phyloP scores from a whole-genome alignment of 1,140 invertebrate species.

The Aporrectodea caliginosa region DNA sequence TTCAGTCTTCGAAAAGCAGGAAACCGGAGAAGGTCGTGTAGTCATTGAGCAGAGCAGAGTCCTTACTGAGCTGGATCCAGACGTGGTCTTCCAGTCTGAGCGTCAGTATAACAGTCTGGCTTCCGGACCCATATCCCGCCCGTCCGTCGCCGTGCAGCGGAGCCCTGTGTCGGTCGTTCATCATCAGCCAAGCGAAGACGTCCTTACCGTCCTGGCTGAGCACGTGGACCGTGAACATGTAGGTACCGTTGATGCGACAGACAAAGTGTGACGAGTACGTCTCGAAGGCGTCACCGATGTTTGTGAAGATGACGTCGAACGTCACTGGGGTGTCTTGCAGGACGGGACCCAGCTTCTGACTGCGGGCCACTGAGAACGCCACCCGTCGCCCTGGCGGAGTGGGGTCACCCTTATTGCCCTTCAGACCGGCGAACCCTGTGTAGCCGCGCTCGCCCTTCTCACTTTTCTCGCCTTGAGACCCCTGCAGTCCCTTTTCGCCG shows the following conservation, averaged over 20 bases:
- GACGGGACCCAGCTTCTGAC: constrained; percentile 49
- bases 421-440: constrained; percentile 24
- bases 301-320: constrained; percentile 50
- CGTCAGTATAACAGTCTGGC: constrained; percentile 49
- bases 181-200: constrained; percentile 52
- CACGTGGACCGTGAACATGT: constrained; percentile 49
- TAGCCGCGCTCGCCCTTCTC: constrained; percentile 33
- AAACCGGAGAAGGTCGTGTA: constrained; percentile 54
- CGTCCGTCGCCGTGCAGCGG: constrained; percentile 52
- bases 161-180: constrained; percentile 48
- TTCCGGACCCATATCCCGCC: constrained; percentile 49
- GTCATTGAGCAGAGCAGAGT: constrained; percentile 50
- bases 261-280: constrained; percentile 52
- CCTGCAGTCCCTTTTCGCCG: constrained; percentile 35
- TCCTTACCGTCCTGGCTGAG: constrained; percentile 46
- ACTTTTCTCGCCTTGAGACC: constrained; percentile 34
- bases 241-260: constrained; percentile 53
- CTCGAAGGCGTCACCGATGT: constrained; percentile 50
- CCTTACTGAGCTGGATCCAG: constrained; percentile 51
- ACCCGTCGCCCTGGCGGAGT: constrained; percentile 32
- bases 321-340: constrained; percentile 48
- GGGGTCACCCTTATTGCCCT: constrained; percentile 36
- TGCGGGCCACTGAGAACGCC: constrained; percentile 50
- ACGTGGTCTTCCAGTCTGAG: constrained; percentile 48
- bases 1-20: constrained; percentile 40